Conservation (phyloP, 2,888 invertebrate species). For the Schrankia costaestrigalis region DNA sequence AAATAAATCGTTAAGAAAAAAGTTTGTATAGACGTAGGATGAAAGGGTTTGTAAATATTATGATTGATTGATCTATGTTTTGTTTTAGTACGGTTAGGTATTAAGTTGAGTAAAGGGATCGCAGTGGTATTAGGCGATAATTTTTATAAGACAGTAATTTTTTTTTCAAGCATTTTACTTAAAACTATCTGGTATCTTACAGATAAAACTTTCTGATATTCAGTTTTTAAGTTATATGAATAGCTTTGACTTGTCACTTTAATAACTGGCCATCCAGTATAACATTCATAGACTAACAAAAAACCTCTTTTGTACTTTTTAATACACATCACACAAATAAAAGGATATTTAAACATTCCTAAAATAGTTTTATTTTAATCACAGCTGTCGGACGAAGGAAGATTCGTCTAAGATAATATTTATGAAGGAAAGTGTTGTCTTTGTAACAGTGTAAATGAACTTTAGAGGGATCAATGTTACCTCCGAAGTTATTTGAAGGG, state of each 20-base stretch:
- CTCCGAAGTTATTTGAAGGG: too few relatives aligned
- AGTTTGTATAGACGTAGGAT: slow-evolving; percentile 1
- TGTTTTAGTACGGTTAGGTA: too few relatives aligned
- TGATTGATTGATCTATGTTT: too few relatives aligned
- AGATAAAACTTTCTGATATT: too few relatives aligned
- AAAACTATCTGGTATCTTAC: too few relatives aligned
- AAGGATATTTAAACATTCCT: slow-evolving; percentile 20
- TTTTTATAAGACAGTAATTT: too few relatives aligned
- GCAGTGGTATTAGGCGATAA: too few relatives aligned
- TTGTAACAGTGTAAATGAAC: slow-evolving; percentile 5
- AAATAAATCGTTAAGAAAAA: slow-evolving; percentile 23
- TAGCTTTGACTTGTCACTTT: neutral
- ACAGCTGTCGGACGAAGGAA: slow-evolving; percentile 27
- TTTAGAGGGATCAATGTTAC: too few relatives aligned
- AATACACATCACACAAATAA: slow-evolving; percentile 6
- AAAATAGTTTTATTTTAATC: slow-evolving; percentile 23
- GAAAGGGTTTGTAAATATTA: neutral
- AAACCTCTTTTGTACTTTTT: slow-evolving; percentile 10
- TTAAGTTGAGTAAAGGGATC: too few relatives aligned
- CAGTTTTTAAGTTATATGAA: neutral
- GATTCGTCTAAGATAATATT: slow-evolving; percentile 19
- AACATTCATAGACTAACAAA: slow-evolving; percentile 11
- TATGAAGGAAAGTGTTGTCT: neutral
- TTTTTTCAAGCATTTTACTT: too few relatives aligned
- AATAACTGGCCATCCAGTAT: slow-evolving; percentile 8